Evolutionary conservation across 1,140 invertebrate species (phyloP), one percentile per base, ranked within the genome.

Genomic region (Rhyzopertha dominica): DNA sequence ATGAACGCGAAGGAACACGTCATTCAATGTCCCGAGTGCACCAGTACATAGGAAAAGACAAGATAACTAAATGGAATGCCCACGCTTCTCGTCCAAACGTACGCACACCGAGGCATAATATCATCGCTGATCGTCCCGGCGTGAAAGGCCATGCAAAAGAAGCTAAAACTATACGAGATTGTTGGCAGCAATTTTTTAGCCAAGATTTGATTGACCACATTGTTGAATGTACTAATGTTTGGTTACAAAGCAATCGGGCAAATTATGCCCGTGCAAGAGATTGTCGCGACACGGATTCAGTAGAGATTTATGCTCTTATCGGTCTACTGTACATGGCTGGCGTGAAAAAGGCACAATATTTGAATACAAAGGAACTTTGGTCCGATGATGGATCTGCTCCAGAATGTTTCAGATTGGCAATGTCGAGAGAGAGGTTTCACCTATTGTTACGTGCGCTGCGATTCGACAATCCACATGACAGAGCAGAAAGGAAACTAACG

Each of bases 301-400:
- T 22, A 22, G 35, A 37, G 23, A 37, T 37, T 20, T 37, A 37
- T 37, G 35, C 35, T 10, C 35, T 37, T 1, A 20, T 23, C n/a
- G 35, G 35, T 10, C 35, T 37, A 10, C 23, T 37, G 23, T 37
- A 37, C 23, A 20, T 37, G 35, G 17, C 35, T 24, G 35, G 35
- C 9, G 35, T 37, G 10, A 37, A 37, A 24, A 37, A 37, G 35
- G 35, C 19, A 20, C 35, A 37, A 24, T 37, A 37, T 37, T 24
- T 37, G 17, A 37, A 37, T 17, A 37, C 19, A 7, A 18, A 17
- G 19, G 35, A 37, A 24, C 35, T 37, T 1, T 37, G 35, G 14
- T 12, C 14, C 9, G 35, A 37, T 8, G 35, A 37, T 3, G 17
- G 35, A 7, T 10, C 35, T 2, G 35, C 35, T 37, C 35, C 35